Base-by-base conservation (phyloP, 2,797 vertebrate genomes). In the Myripristis murdjan region DNA sequence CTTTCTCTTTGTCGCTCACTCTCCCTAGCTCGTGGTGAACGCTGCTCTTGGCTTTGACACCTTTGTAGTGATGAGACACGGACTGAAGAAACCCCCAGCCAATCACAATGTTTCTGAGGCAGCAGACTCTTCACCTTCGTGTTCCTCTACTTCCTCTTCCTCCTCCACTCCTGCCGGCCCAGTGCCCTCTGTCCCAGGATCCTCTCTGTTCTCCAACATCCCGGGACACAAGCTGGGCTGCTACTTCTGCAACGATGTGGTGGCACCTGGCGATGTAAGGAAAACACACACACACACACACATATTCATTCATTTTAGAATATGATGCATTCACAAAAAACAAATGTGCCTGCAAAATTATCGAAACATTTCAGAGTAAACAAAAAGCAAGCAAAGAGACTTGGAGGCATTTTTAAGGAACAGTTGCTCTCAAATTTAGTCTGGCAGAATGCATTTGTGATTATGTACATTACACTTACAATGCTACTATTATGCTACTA, bases 161-260 rank as follows among this genome's bases (percentile, higher is more conserved):
- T 92, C 84, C 35, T 92, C 89, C 63, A 93, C 84, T 43, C 94
- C 86, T 2, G 79, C 90, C 0, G 83, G 89, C 31, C 51, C 88
- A 5, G 77, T 87, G 1, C 85, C 94, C 0, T 88, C 93, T 23
- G 86, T 93, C 73, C 85, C 95, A 63, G 96, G 95, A 54, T 94
- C 96, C 0, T 99, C 98, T 0, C 95, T 99, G 37, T 99, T 99
- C 91, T 97, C 97, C 79, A 99, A 99, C 88, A 99, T 99, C 80
- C 98, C 98, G 0, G 98, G 98, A n/a, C 96, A 97, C 85, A 97
- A 97, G 83, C 95, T 99, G 35, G 98, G 98, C 79, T 99, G 98
- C 88, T 99, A 99, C 86, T 99, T 99, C 94, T 99, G 98, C 93
- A 99, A 99, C 33, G 98, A 99, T 24, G 98, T 99, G 3, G 98